Base-by-base conservation (phyloP, 2,888 invertebrate genomes). In the Drosophila tanythrix region DNA sequence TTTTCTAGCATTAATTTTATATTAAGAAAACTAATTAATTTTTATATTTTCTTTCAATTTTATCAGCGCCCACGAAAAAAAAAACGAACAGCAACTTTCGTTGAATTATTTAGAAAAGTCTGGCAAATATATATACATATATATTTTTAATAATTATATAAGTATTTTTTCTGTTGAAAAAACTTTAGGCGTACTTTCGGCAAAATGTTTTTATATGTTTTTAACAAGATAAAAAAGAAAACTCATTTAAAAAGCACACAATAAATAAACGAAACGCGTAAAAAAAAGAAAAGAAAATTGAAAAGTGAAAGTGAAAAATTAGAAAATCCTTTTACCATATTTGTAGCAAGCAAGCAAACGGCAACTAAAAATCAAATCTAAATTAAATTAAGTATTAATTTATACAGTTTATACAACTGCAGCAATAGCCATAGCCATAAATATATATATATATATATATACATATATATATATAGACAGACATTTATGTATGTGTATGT, bases 101-200 rank as follows among this genome's bases (percentile, higher is more conserved):
- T 75, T 61, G 73, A 51, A 57, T 80, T 74, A 74, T 79, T 88
- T 85, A 64, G 68, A 55, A 70, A 81, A 72, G 76, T 73, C 77
- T 79, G 79, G 78, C 76, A 70, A 58, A 70, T 69, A 70, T 51
- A 65, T 35, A 66, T 63, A 64, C 59, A 40, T 53, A 64, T 67
- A 69, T 73, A 71, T 77, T 79, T 80, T 88, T 64, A 74, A 76
- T 60, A 75, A 74, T 78, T 70, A 74, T 65, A 72, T 70, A 70
- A 53, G 59, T 79, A 74, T 74, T 81, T 74, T n/a, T 81, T 83
- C 40, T 58, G 61, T 76, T 71, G 10, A 53, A 60, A 71, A 76
- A 78, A 60, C 66, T 88, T 90, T 82, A 81, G 78, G 83, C 83
- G 70, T 74, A 90, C 84, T 91, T 91, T 91, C 88, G 92, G 92